Conservation (phyloP, 2,888 invertebrate species). For the Apocheima hispidaria region DNA sequence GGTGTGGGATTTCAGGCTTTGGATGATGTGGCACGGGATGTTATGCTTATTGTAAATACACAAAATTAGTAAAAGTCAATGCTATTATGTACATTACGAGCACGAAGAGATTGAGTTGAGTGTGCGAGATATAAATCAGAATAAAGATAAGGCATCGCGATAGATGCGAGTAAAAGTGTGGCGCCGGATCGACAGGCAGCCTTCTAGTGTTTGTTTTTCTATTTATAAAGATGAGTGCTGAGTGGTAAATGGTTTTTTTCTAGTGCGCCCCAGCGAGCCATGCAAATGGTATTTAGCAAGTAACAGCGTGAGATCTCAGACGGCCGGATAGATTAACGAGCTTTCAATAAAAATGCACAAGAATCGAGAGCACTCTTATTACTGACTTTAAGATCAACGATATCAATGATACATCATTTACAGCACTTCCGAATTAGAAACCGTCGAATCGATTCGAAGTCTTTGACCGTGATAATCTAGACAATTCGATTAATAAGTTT, state of each 20-base stretch:
- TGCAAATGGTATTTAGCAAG: slow-evolving; percentile 71
- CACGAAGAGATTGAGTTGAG: slow-evolving; percentile 48
- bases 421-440: slow-evolving; percentile 53
- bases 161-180: slow-evolving; percentile 77
- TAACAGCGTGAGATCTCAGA: slow-evolving; percentile 68
- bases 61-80: slow-evolving; percentile 7
- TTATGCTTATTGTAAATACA: no score
- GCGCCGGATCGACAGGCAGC: slow-evolving; percentile 68
- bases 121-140: slow-evolving; percentile 71
- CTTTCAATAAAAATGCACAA: slow-evolving; percentile 65
- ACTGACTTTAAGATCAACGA: slow-evolving; percentile 60
- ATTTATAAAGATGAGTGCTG: slow-evolving; percentile 71
- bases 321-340: slow-evolving; percentile 66
- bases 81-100: slow-evolving; percentile 51
- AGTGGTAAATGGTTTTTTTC: slow-evolving; percentile 60
- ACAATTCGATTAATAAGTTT: slow-evolving; percentile 63
- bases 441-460: slow-evolving; percentile 62
- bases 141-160: slow-evolving; percentile 63
- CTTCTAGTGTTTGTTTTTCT: slow-evolving; percentile 62
- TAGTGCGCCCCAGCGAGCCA: slow-evolving; percentile 62
- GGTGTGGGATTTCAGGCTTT: no score
- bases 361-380: slow-evolving; percentile 63
- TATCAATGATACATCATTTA: slow-evolving; percentile 58
- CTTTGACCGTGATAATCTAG: slow-evolving; percentile 71
- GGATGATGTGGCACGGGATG: no score